phyloP scores from a whole-genome alignment of 1,140 invertebrate species.

The Luehdorfia chinensis region DNA sequence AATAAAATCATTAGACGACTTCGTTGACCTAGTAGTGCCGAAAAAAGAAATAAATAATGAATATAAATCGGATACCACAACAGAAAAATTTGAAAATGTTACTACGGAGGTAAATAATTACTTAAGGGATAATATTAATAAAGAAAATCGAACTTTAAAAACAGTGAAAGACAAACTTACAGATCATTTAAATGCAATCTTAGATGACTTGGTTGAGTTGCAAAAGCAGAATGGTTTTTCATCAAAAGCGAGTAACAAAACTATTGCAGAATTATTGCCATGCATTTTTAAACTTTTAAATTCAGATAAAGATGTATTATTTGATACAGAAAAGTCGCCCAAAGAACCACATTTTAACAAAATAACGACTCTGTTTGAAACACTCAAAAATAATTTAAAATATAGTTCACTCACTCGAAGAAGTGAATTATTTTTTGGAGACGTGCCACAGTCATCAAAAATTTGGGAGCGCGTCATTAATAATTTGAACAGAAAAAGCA shows the following conservation, averaged over 20 bases:
- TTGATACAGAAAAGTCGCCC: slow-evolving; percentile 11
- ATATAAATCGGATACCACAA: too few relatives aligned
- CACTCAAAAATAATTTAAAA: slow-evolving; percentile 42
- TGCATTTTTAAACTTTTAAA: slow-evolving; percentile 58
- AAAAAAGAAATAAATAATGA: slow-evolving; percentile 18
- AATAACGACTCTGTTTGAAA: slow-evolving; percentile 40
- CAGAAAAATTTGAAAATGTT: slow-evolving; percentile 7
- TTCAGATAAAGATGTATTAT: slow-evolving; percentile 19
- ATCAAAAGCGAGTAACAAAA: slow-evolving; percentile 31
- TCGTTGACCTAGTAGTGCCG: slow-evolving; percentile 36
- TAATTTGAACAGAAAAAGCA: slow-evolving; percentile 34
- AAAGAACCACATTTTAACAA: slow-evolving; percentile 27
- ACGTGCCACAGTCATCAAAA: slow-evolving; percentile 42
- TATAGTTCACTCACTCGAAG: slow-evolving; percentile 23
- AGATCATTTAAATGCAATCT: slow-evolving; percentile 48
- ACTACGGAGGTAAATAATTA: slow-evolving; percentile 6
- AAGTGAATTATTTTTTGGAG: slow-evolving; percentile 20
- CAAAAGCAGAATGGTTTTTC: slow-evolving; percentile 36
- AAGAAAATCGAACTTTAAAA: slow-evolving; percentile 15
- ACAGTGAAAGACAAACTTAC: slow-evolving; percentile 52
- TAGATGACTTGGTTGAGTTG: slow-evolving; percentile 53
- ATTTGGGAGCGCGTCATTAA: slow-evolving; percentile 55
- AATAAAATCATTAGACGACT: slow-evolving; percentile 51
- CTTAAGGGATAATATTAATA: slow-evolving; percentile 11
- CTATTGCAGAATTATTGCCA: slow-evolving; percentile 45